Evolutionary conservation across 2,888 invertebrate species (phyloP).

Genomic region (Caenorhabditis sp.): DNA sequence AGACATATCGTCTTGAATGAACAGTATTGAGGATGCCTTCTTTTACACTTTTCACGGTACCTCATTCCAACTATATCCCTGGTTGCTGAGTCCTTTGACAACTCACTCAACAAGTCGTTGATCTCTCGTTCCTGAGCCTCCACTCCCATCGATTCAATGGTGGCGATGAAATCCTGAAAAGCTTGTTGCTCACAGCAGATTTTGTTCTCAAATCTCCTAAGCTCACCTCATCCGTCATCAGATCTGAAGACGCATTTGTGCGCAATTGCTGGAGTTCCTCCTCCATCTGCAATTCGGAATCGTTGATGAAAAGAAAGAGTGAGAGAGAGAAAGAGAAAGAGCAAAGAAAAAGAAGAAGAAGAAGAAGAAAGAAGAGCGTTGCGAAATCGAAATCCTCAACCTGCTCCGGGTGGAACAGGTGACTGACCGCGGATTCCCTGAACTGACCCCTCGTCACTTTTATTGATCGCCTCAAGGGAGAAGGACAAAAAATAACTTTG

Average conservation of each 20-base stretch:
- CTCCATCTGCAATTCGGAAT: conserved; percentile 42
- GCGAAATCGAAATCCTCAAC: not conserved
- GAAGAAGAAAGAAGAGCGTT: not conserved
- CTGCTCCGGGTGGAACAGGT: not conserved
- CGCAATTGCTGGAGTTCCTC: conserved; percentile 58
- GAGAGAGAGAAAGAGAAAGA: conserved; percentile 15
- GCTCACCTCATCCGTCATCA: conserved; percentile 68
- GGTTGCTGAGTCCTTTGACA: too few relatives aligned
- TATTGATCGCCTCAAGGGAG: conserved; percentile 1
- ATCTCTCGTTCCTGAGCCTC: conserved; percentile 70
- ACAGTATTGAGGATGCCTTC: too few relatives aligned
- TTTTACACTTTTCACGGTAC: too few relatives aligned
- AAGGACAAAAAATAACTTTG: conserved; percentile 1
- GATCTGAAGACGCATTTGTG: conserved; percentile 54
- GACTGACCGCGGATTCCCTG: not conserved
- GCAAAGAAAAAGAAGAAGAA: not conserved
- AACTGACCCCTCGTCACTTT: not conserved
- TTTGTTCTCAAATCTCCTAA: not conserved
- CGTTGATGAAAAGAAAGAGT: not conserved
- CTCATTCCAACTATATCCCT: too few relatives aligned
- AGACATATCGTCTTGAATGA: too few relatives aligned
- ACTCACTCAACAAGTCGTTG: conserved; percentile 75
- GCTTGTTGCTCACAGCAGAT: too few relatives aligned
- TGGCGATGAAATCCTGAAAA: conserved; percentile 65
- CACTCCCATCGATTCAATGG: conserved; percentile 67